Percentiles rank a stretch among this genome's conserved stretches.
Conservation (phyloP, 2,888 invertebrate genomes). For the Leptinotarsa juncta region DNA sequence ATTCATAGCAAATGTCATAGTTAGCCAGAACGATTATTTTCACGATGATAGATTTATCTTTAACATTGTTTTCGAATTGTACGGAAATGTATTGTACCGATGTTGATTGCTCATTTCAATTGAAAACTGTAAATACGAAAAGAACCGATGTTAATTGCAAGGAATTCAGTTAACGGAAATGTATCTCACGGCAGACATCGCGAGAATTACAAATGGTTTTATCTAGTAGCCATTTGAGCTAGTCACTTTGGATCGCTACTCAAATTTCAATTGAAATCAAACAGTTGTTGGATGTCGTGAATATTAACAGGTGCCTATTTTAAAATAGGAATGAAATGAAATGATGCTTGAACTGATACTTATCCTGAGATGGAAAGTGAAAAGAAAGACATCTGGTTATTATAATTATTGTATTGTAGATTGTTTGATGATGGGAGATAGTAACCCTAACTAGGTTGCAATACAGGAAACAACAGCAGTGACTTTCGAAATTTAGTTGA, state of each 20-base stretch:
- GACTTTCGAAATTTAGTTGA: too few relatives aligned
- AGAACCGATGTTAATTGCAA: constrained; percentile 11
- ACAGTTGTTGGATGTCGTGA: not conserved
- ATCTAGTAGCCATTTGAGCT: not conserved
- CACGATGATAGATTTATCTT: not conserved
- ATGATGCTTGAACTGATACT: too few relatives aligned
- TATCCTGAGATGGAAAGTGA: too few relatives aligned
- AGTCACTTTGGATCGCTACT: not conserved
- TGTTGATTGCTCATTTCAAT: constrained; percentile 1
- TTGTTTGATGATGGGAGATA: too few relatives aligned
- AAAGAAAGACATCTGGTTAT: too few relatives aligned
- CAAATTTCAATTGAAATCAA: not conserved
- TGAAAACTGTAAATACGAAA: constrained; percentile 16
- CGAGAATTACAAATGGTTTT: not conserved
- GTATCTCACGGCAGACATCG: not conserved
- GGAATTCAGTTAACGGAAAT: constrained; percentile 15
- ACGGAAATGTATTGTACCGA: constrained; percentile 14
- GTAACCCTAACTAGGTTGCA: too few relatives aligned
- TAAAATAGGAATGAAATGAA: too few relatives aligned
- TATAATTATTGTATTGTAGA: too few relatives aligned
- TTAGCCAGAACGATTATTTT: constrained; percentile 4
- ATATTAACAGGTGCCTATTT: too few relatives aligned
- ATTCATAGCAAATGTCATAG: not conserved
- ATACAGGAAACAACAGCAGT: too few relatives aligned
- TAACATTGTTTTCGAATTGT: constrained; percentile 16